phyloP scores from a whole-genome alignment of 2,888 invertebrate genomes.

The Congeria kusceri region DNA sequence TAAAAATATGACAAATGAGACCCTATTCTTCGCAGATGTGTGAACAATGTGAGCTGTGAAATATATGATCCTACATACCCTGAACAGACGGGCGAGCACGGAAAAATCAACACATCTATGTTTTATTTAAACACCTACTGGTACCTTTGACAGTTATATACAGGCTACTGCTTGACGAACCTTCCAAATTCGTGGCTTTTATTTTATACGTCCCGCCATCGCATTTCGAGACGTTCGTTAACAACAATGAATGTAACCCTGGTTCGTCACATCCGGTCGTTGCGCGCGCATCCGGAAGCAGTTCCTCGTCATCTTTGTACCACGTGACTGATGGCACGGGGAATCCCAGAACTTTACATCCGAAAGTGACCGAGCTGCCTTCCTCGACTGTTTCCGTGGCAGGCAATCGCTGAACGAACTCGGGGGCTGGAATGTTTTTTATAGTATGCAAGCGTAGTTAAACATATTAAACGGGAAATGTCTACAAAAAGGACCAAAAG shows the following conservation, averaged over 20 bases:
- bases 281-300: conserved; percentile 67
- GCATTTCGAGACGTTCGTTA: conserved; percentile 73
- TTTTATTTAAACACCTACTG: conserved; percentile 16
- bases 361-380: conserved; percentile 71
- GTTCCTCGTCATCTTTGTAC: conserved; percentile 74
- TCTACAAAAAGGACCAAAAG: too few relatives aligned
- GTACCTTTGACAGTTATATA: conserved; percentile 79
- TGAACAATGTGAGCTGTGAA: too few relatives aligned
- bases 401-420: conserved; percentile 73
- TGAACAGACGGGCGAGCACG: too few relatives aligned
- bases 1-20: too few relatives aligned
- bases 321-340: conserved; percentile 74
- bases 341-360: conserved; percentile 75
- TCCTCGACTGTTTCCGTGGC: conserved; percentile 75
- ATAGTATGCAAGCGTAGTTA: too few relatives aligned
- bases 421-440: conserved; percentile 78
- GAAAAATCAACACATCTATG: too few relatives aligned
- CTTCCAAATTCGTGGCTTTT: conserved; percentile 77
- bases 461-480: too few relatives aligned
- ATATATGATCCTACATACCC: too few relatives aligned
- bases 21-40: too few relatives aligned
- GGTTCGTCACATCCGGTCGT: conserved; percentile 63
- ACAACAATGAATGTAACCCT: conserved; percentile 69
- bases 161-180: conserved; percentile 75
- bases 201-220: conserved; percentile 79